Base-by-base conservation (phyloP, 2,888 invertebrate species). In the Chalcosyrphus nemorum region DNA sequence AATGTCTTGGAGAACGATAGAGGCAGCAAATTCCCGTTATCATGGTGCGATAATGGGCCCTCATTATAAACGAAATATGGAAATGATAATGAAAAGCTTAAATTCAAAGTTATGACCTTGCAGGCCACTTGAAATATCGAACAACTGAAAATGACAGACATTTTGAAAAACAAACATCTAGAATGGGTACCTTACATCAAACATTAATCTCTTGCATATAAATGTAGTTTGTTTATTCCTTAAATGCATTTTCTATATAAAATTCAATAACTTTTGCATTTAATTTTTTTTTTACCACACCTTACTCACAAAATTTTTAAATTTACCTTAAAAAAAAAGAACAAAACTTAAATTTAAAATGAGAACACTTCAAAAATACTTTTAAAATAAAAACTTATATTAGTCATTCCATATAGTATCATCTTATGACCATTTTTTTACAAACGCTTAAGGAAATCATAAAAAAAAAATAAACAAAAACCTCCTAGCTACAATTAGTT, bases 91-190 rank as follows among this genome's bases (percentile, higher is more conserved):
- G n/a, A n/a, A n/a, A n/a, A n/a, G n/a, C n/a, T n/a, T n/a, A n/a
- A n/a, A n/a, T n/a, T n/a, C n/a, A n/a, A n/a, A n/a, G n/a, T n/a
- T n/a, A n/a, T n/a, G n/a, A n/a, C n/a, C n/a, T n/a, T n/a, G n/a
- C n/a, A n/a, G n/a, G n/a, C n/a, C n/a, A 77, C 52, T 41, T 81
- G 77, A 77, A 81, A 77, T 65, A 81, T 77, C 81, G 81, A 77
- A 71, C 52, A 70, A 15, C 17, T 71, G 81, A 77, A 81, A 81
- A 71, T 77, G 17, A 9, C 21, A n/a, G 9, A 38, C n/a, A 19
- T 4, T 38, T 29, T 29, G 11, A 52, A 59, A 61, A 35, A 24
- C 17, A n/a, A 70, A 76, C 81, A 81, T 76, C 76, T 70, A 63
- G 56, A 74, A 66, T 70, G 56, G 61, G 76, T 52, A 29, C 54